Percentiles rank a stretch among this genome's conserved stretches.
Evolutionary conservation across 37 sponge, comb jelly and placozoan species (phyloP).

Genomic region (Cladorhizidae sp.): DNA sequence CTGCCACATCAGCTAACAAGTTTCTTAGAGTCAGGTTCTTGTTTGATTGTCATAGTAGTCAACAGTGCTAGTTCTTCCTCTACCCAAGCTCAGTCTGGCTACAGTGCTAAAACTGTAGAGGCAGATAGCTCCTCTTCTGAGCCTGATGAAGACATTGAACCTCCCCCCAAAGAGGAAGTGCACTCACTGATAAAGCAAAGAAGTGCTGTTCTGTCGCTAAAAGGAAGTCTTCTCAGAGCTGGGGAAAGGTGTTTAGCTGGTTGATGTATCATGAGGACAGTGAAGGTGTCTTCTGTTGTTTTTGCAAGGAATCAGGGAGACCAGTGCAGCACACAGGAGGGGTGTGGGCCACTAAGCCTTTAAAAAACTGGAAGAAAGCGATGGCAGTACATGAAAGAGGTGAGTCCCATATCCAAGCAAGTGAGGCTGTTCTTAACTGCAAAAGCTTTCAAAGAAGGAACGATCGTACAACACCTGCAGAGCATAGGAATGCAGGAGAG

Average conservation of each 20-base stretch:
- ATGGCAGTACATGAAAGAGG: constrained; percentile 51
- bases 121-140: too few relatives aligned
- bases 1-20: too few relatives aligned
- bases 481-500: constrained; percentile 32
- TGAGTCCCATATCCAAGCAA: background rate
- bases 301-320: constrained; percentile 37
- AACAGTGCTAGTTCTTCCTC: too few relatives aligned
- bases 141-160: too few relatives aligned
- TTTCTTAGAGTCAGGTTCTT: too few relatives aligned
- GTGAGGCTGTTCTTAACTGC: constrained; percentile 10
- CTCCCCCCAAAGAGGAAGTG: too few relatives aligned
- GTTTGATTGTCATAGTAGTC: too few relatives aligned
- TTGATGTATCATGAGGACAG: constrained; percentile 21
- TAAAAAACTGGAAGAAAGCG: constrained; percentile 73
- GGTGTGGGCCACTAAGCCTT: constrained; percentile 53
- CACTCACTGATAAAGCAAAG: too few relatives aligned
- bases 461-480: constrained; percentile 67
- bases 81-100: too few relatives aligned
- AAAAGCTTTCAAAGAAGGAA: constrained; percentile 46
- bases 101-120: too few relatives aligned
- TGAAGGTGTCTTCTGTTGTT: constrained; percentile 58
- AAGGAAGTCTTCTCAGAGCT: background rate
- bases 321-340: constrained; percentile 56
- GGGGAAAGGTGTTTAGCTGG: too few relatives aligned
- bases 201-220: too few relatives aligned